phyloP scores from a whole-genome alignment of 2,113 vertebrate species.

The Coptodon bakossiorum region DNA sequence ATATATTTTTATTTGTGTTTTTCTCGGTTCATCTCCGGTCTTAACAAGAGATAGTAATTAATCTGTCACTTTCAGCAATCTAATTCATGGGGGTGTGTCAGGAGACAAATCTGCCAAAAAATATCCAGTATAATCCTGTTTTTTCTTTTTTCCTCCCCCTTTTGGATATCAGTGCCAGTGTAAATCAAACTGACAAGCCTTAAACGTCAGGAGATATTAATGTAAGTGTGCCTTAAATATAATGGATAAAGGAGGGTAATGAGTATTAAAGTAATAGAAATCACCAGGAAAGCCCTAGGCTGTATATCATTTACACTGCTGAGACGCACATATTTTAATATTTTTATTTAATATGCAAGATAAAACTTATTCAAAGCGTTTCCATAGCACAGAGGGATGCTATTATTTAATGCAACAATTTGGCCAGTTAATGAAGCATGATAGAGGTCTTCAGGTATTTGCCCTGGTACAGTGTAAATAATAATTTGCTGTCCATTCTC shows the following conservation, averaged over 20 bases:
- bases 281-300: background rate
- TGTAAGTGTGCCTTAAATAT: background rate
- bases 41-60: background rate
- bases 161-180: background rate
- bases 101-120: background rate
- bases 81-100: background rate
- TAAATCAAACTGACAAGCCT: background rate
- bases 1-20: background rate
- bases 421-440: background rate
- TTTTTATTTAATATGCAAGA: background rate
- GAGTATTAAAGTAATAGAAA: background rate
- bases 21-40: fast-evolving
- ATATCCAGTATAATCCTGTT: background rate
- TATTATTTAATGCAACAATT: background rate
- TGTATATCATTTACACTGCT: background rate
- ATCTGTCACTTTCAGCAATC: background rate
- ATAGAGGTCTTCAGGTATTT: background rate
- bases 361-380: background rate
- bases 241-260: background rate
- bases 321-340: background rate
- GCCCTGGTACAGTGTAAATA: background rate
- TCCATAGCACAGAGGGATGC: background rate
- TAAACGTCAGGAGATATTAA: background rate
- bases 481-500: background rate
- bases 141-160: background rate